Evolutionary conservation across 1,140 invertebrate genomes (phyloP), one percentile per base, ranked within the genome.

Genomic region (Vanessa atalanta): DNA sequence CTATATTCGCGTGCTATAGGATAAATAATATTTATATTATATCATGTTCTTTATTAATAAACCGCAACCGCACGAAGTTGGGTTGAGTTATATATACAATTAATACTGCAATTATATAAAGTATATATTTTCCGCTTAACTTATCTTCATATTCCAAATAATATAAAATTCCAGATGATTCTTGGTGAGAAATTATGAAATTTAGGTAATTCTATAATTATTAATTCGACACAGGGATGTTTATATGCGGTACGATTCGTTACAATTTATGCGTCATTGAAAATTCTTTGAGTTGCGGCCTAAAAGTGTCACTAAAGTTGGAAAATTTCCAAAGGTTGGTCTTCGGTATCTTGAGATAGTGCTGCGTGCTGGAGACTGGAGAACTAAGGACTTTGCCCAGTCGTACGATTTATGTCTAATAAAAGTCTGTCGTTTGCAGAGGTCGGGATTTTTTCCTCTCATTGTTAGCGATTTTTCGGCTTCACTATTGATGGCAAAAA

Each of bases 331-430:
- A 79, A 75, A 75, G 78, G 23, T 15, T 61, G 71, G 75, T 77
- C 72, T 68, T 74, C 68, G 73, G 72, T 75, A 75, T 70, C 75
- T 74, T 79, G 70, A 76, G 69, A 77, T 79, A 77, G 72, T 68
- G 68, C 70, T 67, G 72, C 9, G 37, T 70, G 70, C 70, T 69
- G 55, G 70, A 72, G 75, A 66, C 72, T 68, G 51, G 63, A 77
- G 66, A 72, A 70, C 72, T 47, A 60, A 60, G 43, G 71, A 70
- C 70, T 75, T 71, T 66, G 68, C 48, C 43, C 64, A 65, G 53
- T 61, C 57, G 57, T 47, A 57, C 75, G 72, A 79, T 79, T 79
- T 77, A 79, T 79, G 70, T 72, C 57, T 72, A 66, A 76, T 76
- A 76, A 76, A 76, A 70, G 74, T 66, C 69, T 66, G 74, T 64